These are phyloP conservation scores for Cygnus atratus DNA, from an alignment of 2,113 vertebrate species.

Conservation along the genomic window DNA sequence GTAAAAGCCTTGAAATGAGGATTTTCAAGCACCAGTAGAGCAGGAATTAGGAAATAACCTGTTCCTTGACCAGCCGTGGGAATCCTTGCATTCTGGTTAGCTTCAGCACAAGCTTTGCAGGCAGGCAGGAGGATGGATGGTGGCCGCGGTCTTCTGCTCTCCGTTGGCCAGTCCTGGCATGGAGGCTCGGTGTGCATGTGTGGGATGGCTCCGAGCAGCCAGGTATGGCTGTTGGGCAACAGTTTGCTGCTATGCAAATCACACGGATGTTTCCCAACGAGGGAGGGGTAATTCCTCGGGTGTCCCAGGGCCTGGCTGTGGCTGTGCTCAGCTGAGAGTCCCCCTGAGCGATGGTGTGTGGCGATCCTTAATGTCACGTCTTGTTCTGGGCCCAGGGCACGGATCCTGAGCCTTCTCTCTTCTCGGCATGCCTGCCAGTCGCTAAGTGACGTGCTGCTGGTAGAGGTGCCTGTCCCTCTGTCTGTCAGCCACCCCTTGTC, in stretches of 20 bases:
- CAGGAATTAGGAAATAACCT: neutral
- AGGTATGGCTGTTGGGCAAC: constrained; percentile 28
- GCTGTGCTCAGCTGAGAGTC: neutral
- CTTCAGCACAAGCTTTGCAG: neutral
- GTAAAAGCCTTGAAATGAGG: neutral
- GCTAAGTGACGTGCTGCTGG: neutral
- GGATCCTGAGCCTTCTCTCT: neutral
- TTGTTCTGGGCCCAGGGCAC: neutral
- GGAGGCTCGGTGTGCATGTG: neutral
- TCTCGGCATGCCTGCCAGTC: neutral
- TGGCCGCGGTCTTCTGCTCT: neutral
- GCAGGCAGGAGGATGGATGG: neutral
- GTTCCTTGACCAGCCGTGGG: neutral
- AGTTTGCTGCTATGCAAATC: neutral
- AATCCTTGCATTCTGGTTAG: neutral
- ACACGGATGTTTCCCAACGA: constrained; percentile 4
- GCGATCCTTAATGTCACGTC: neutral
- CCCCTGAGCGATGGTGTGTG: accelerated
- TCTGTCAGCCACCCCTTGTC: neutral
- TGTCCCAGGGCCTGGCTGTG: neutral
- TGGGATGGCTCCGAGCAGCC: neutral
- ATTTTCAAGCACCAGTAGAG: neutral
- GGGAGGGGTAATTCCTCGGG: neutral
- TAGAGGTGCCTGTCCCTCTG: neutral
- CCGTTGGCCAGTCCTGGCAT: neutral